A percentile compares a stretch with the other conserved stretches of the same genome.
Conservation (phyloP, 2,888 invertebrate genomes). For the Apamea anceps region DNA sequence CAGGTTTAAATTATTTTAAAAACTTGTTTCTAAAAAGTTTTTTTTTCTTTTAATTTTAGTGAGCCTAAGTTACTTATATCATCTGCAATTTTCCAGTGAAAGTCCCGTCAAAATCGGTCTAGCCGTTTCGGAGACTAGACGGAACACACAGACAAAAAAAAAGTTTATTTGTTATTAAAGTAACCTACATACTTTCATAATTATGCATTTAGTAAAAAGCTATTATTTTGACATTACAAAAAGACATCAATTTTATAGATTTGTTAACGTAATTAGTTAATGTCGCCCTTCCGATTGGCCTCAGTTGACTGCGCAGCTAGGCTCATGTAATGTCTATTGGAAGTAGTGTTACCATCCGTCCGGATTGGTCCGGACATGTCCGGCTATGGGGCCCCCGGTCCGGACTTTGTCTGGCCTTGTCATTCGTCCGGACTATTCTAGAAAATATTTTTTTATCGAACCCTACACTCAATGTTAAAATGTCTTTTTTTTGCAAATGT, state of each 20-base stretch:
- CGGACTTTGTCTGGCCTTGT: too few species aligned
- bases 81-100: background rate
- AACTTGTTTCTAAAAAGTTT: too few species aligned
- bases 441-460: too few species aligned
- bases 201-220: background rate
- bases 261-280: background rate
- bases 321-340: background rate
- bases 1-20: too few species aligned
- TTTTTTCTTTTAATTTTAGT: too few species aligned
- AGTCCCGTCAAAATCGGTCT: background rate
- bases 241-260: background rate
- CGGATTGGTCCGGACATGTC: too few species aligned
- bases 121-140: background rate
- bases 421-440: background rate
- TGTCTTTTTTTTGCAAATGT: background rate
- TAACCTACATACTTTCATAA: background rate
- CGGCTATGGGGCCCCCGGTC: too few species aligned
- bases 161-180: background rate
- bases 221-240: background rate
- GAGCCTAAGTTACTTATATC: background rate
- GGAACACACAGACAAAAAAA: background rate
- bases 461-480: background rate
- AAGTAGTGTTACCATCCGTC: background rate
- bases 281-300: conserved; percentile 2
- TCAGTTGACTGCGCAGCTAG: background rate